Base-by-base conservation (phyloP, 1,140 invertebrate species). In the Whitmania pigra region DNA sequence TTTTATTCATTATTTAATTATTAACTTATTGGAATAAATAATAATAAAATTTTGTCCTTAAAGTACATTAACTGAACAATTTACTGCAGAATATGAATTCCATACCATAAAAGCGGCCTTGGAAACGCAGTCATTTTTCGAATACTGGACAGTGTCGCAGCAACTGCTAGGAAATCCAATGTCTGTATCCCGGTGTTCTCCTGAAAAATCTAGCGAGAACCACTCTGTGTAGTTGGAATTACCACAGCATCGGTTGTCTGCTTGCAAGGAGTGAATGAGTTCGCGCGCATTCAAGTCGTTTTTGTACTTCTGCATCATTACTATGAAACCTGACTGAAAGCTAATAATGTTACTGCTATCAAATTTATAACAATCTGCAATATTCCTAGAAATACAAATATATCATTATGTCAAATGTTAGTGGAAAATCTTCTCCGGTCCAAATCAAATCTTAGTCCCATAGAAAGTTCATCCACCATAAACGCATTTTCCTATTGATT, bases 141-240 rank as follows among this genome's bases (percentile, higher is more conserved):
- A 31, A 13, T 22, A 22, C 29, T 63, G 9, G 29, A 4, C 57
- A 20, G 11, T 25, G 20, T 63, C 22, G 29, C 57, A 63, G 57
- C 57, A 63, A 63, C 57, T 63, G 22, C 9, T 63, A 63, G 57
- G 57, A 63, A 63, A 63, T 63, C 22, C 57, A 22, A 63, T 25
- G 18, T 25, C 22, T 7, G 57, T 63, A 25, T 63, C 22, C 22
- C 22, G 22, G 29, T 25, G 11, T 63, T 63, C 22, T 31, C 18
- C 11, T 63, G 57, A 63, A 63, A 63, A 63, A 25, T 63, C 29
- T 25, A 63, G 5, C 0, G 57, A 63, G 15, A 63, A 63, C 57
- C 57, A 63, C 29, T 63, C 57, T 63, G 57, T 63, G 57, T 63
- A 63, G 29, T 63, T 63, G 29, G 22, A 22, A 63, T 63, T 63